phyloP scores from a whole-genome alignment of 2,113 vertebrate genomes.

The Bujurquina vittata region DNA sequence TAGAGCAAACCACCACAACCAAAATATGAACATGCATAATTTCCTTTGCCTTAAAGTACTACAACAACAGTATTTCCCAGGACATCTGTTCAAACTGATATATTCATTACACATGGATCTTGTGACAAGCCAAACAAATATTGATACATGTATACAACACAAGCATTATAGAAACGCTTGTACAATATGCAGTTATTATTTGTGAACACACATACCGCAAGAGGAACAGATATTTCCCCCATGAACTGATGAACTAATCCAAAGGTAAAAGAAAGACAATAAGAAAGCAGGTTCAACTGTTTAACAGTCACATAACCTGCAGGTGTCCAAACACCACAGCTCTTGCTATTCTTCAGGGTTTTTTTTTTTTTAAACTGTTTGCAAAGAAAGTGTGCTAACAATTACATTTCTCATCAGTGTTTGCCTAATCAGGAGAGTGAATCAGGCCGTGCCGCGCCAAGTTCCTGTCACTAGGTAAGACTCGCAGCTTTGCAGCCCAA shows the following conservation, averaged over 20 bases:
- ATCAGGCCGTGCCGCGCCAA: constrained; percentile 74
- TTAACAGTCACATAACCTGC: constrained; percentile 30
- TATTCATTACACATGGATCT: background rate
- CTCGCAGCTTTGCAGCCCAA: constrained; percentile 44
- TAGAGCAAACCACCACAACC: too few relatives aligned
- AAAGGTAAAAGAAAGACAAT: background rate
- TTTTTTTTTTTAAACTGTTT: constrained; percentile 9
- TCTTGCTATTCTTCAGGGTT: constrained; percentile 21
- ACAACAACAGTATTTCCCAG: background rate
- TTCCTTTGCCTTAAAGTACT: background rate
- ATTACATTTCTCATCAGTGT: constrained; percentile 74
- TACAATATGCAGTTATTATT: too few relatives aligned
- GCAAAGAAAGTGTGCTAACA: constrained; percentile 62
- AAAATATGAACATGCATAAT: too few relatives aligned
- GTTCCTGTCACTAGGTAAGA: constrained; percentile 72
- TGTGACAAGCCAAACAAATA: background rate
- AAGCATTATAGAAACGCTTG: background rate
- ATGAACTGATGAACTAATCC: background rate
- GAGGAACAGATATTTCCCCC: background rate
- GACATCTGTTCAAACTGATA: background rate
- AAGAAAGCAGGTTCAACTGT: constrained; percentile 16
- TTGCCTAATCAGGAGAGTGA: constrained; percentile 72
- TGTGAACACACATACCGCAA: background rate
- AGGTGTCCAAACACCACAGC: constrained; percentile 77
- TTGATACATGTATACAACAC: background rate